These are phyloP conservation scores for Chloebia gouldiae DNA, from an alignment of 2,113 vertebrate genomes.

Conservation along the genomic window DNA sequence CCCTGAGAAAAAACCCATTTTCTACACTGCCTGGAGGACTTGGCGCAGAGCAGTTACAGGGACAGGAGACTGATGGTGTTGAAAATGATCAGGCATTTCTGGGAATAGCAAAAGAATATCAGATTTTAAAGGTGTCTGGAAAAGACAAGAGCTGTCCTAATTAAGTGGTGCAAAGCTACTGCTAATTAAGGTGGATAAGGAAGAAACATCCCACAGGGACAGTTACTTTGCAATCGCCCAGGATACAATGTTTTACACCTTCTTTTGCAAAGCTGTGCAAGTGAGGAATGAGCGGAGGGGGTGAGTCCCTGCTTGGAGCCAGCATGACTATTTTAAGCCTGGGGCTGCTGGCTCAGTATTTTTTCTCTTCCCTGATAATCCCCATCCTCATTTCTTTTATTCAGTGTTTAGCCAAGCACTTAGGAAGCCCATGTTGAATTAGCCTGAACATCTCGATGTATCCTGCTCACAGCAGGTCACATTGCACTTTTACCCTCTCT, in stretches of 20 bases:
- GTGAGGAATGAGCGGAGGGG: fast-evolving
- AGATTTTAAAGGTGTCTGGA: background rate
- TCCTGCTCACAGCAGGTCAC: background rate
- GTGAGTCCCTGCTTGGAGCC: background rate
- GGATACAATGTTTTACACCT: background rate
- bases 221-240: background rate
- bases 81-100: background rate
- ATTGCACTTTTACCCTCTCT: background rate
- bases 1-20: background rate
- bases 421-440: background rate
- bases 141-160: background rate
- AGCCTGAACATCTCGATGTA: background rate
- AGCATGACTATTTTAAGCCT: background rate
- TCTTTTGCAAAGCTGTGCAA: background rate
- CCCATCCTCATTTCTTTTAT: background rate
- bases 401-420: background rate
- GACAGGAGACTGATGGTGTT: background rate
- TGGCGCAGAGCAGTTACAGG: fast-evolving
- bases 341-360: background rate
- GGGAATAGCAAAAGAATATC: background rate
- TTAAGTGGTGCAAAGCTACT: background rate
- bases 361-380: slow-evolving; percentile 4
- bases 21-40: background rate
- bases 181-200: background rate
- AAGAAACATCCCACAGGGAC: background rate